Conservation (phyloP, 2,797 vertebrate species). For the Pseudocheirus occidentalis region DNA sequence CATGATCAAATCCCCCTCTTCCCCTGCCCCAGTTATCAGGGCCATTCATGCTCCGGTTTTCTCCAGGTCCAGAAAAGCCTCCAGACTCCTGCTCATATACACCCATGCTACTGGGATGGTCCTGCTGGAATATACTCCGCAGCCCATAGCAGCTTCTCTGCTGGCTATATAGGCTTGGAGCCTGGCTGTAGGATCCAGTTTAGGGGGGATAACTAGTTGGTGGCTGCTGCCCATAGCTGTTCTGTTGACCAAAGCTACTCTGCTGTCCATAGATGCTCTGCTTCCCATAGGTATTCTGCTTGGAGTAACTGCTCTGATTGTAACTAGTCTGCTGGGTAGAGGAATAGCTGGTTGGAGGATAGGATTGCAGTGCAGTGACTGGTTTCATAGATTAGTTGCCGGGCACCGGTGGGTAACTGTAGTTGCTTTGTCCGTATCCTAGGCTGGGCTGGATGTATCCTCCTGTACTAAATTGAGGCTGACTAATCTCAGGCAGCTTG, state of each 20-base stretch:
- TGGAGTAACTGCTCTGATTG: constrained; percentile 93
- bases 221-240: constrained; percentile 90
- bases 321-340: constrained; percentile 92
- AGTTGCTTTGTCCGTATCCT: constrained; percentile 89
- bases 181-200: constrained; percentile 92
- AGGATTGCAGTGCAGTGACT: constrained; percentile 87
- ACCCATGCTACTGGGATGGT: constrained; percentile 92
- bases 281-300: constrained; percentile 91
- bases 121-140: constrained; percentile 95
- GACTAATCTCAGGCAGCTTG: constrained; percentile 88
- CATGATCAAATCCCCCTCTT: constrained; percentile 95
- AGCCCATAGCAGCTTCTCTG: constrained; percentile 91
- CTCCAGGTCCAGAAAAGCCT: constrained; percentile 92
- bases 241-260: constrained; percentile 91
- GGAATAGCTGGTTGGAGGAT: constrained; percentile 90
- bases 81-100: constrained; percentile 92
- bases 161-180: constrained; percentile 93
- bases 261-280: constrained; percentile 90
- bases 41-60: constrained; percentile 89
- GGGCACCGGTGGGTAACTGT: constrained; percentile 89
- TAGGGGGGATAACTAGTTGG: constrained; percentile 93
- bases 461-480: constrained; percentile 86
- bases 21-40: constrained; percentile 90
- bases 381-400: constrained; percentile 89
- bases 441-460: constrained; percentile 89